Percentiles rank a stretch among this genome's conserved stretches.
Conservation (phyloP, 1,140 invertebrate genomes). For the Macrosteles quadrilineatus region DNA sequence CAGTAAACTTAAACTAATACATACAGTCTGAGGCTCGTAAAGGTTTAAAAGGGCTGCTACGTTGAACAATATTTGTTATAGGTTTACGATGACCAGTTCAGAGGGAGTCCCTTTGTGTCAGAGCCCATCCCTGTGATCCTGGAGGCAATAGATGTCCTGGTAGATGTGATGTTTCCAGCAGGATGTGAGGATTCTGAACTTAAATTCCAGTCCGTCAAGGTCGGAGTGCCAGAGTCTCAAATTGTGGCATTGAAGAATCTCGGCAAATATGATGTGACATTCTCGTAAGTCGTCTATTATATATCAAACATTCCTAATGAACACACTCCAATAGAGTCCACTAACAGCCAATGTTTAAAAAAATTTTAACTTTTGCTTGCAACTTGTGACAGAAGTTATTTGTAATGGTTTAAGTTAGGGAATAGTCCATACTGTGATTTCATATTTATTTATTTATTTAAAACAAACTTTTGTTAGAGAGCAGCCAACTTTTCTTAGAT, state of each 20-base stretch:
- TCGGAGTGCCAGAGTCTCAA: slow-evolving; percentile 2
- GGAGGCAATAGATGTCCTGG: slow-evolving; percentile 6
- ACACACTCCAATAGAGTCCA: too few relatives aligned
- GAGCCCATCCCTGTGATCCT: not conserved
- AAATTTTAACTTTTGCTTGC: too few relatives aligned
- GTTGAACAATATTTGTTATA: not conserved
- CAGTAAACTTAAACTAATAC: not conserved
- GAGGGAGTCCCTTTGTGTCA: not conserved
- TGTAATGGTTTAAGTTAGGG: too few relatives aligned
- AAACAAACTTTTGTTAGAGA: too few relatives aligned
- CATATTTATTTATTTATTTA: too few relatives aligned
- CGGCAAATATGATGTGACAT: slow-evolving; percentile 13
- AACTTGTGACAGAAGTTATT: too few relatives aligned
- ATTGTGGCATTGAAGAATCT: not conserved
- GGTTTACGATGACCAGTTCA: slow-evolving; percentile 11
- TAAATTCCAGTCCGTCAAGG: not conserved
- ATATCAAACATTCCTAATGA: too few relatives aligned
- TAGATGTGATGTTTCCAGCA: not conserved
- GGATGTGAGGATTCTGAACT: not conserved
- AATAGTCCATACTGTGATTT: too few relatives aligned
- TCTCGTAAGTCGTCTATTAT: not conserved
- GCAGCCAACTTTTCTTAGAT: too few relatives aligned
- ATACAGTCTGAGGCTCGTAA: not conserved
- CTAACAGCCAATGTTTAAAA: too few relatives aligned
- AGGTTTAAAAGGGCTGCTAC: too few relatives aligned